Evolutionary conservation across 2,888 invertebrate species (phyloP).

Genomic region (Euzetes globulus): DNA sequence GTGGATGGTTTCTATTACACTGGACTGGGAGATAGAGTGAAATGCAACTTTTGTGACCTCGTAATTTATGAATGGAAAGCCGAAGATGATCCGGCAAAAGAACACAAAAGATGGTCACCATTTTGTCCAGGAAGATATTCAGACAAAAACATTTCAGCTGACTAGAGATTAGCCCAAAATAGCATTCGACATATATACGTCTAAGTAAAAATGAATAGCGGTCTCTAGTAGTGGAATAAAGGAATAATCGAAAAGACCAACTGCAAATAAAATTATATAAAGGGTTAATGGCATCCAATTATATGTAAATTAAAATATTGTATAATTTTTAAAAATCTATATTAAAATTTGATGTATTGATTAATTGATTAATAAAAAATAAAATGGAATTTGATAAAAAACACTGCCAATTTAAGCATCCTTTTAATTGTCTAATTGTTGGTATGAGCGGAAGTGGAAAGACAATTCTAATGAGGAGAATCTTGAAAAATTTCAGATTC

Average conservation of each 20-base stretch:
- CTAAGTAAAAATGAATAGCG: no score
- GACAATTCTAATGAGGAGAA: slow-evolving; percentile 24
- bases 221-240: no score
- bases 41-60: not conserved
- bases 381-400: not conserved
- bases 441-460: slow-evolving; percentile 30
- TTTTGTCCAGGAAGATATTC: not conserved
- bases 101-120: not conserved
- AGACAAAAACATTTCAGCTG: not conserved
- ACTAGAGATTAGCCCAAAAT: no score
- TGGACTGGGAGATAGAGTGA: not conserved
- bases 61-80: not conserved
- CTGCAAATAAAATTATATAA: no score
- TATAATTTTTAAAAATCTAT: not conserved
- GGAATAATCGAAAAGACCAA: no score
- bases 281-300: no score
- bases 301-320: no score
- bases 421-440: slow-evolving; percentile 13
- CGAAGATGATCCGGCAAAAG: not conserved
- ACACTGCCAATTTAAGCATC: slow-evolving; percentile 15
- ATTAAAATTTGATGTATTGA: not conserved
- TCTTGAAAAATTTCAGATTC: not conserved
- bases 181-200: no score
- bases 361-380: not conserved
- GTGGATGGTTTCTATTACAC: not conserved